Conservation (phyloP, 35 echinoderm and acorn worm species). For the Diadema setosum region DNA sequence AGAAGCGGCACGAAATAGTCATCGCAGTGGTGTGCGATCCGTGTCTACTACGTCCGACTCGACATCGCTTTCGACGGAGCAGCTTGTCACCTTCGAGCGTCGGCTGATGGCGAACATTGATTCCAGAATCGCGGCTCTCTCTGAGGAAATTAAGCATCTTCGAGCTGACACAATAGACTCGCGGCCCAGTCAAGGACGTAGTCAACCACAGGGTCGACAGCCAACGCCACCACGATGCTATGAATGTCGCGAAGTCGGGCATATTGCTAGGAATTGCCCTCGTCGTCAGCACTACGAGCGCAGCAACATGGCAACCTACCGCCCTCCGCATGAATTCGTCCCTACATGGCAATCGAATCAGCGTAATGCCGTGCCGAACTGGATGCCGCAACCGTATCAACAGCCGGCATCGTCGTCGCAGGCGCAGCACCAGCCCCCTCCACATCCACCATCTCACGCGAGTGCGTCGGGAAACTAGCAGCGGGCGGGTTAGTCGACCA, state of each 20-base stretch:
- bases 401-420: background rate
- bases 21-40: background rate
- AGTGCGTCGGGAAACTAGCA: background rate
- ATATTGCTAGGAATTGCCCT: background rate
- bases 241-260: background rate
- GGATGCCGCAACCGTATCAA: background rate
- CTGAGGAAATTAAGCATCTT: background rate
- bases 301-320: background rate
- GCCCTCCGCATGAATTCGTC: background rate
- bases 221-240: background rate
- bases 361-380: background rate
- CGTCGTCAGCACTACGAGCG: background rate
- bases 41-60: background rate
- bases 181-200: background rate
- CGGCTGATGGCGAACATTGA: background rate
- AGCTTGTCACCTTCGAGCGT: background rate
- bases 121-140: too few relatives aligned
- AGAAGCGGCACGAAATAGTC: background rate
- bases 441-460: background rate
- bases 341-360: background rate
- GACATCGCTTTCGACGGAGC: background rate
- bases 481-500: background rate
- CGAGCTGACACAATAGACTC: too few relatives aligned
- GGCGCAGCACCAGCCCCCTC: background rate
- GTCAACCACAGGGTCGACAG: background rate